Conservation (phyloP, 2,888 invertebrate genomes). For the Lypha dubia region DNA sequence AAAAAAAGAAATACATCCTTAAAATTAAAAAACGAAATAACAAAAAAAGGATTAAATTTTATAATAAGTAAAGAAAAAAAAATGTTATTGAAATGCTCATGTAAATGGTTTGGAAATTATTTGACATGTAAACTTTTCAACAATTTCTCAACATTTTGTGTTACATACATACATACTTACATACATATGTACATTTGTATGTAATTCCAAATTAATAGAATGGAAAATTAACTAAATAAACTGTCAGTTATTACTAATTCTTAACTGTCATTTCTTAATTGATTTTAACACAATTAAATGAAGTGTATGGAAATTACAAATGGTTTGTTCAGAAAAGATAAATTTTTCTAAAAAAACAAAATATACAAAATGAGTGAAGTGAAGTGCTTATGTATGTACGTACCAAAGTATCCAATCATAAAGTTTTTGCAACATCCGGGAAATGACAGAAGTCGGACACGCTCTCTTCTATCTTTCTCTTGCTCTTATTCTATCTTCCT, state of each 20-base stretch:
- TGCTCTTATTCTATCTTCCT: background rate
- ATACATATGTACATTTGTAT: too few relatives aligned
- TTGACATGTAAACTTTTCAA: background rate
- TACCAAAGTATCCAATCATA: background rate
- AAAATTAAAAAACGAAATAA: constrained; percentile 58
- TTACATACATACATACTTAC: too few relatives aligned
- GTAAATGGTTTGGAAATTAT: constrained; percentile 34
- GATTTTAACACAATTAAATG: background rate
- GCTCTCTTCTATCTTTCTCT: background rate
- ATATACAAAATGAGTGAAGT: background rate
- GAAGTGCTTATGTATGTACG: background rate
- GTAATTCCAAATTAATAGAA: background rate
- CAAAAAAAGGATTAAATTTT: constrained; percentile 24
- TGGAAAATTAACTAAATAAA: background rate
- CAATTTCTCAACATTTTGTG: background rate
- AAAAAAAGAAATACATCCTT: constrained; percentile 39
- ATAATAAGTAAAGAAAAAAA: constrained; percentile 2
- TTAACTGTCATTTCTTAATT: background rate
- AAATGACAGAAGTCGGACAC: background rate
- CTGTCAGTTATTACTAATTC: background rate
- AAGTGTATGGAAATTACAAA: background rate
- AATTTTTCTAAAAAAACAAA: background rate
- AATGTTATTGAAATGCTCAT: constrained; percentile 32
- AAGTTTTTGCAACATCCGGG: background rate
- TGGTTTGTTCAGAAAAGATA: background rate